phyloP scores from a whole-genome alignment of 1,140 invertebrate genomes.

The Diachasmimorpha longicaudata region DNA sequence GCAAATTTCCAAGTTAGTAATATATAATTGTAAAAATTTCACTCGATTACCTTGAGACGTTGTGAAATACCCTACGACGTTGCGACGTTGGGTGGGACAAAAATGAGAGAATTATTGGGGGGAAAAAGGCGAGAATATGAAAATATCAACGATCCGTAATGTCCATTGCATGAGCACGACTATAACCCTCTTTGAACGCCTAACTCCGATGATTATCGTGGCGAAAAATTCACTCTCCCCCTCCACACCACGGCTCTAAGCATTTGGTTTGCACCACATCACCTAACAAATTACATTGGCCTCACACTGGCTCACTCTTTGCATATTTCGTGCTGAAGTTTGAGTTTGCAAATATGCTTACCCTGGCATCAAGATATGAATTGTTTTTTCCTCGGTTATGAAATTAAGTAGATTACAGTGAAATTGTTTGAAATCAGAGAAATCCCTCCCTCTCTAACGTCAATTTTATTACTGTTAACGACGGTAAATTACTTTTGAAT shows the following conservation, averaged over 20 bases:
- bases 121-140: background rate
- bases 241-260: background rate
- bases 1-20: background rate
- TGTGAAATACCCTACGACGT: background rate
- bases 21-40: background rate
- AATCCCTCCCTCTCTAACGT: background rate
- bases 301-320: background rate
- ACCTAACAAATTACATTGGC: background rate
- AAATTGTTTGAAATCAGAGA: background rate
- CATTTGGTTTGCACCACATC: background rate
- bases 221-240: background rate
- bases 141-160: constrained; percentile 10
- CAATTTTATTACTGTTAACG: constrained; percentile 10
- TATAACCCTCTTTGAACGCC: background rate
- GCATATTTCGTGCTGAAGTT: background rate
- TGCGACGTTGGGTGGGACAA: background rate
- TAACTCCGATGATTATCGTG: background rate
- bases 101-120: background rate
- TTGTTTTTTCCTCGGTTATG: background rate
- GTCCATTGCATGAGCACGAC: constrained; percentile 1
- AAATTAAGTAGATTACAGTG: background rate
- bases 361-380: background rate
- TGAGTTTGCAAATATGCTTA: background rate
- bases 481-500: constrained; percentile 2
- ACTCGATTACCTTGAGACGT: constrained; percentile 1